Percentiles rank a stretch among this genome's conserved stretches.
Evolutionary conservation across 2,797 vertebrate species (phyloP).

Genomic region (Catostomus latipinnis): DNA sequence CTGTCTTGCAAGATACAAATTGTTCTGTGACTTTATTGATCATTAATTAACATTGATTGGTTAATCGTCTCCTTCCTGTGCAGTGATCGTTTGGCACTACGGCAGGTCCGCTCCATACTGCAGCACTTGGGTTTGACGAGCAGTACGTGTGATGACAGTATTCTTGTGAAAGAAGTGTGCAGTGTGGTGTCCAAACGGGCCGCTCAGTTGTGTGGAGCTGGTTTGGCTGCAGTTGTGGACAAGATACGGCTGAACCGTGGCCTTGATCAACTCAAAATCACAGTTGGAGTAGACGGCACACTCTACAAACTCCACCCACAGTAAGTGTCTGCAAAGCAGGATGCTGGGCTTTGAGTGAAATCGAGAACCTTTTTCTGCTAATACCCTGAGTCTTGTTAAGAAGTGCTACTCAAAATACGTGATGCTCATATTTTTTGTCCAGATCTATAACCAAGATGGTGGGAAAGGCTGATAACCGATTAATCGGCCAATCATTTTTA

Average conservation of each 20-base stretch:
- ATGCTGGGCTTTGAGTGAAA: background rate
- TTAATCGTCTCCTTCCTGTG: no score
- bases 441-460: no score
- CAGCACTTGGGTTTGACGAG: constrained; percentile 91
- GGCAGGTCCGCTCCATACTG: constrained; percentile 93
- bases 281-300: constrained; percentile 93
- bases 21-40: background rate
- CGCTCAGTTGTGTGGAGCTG: constrained; percentile 92
- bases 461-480: no score
- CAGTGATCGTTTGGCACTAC: constrained; percentile 93
- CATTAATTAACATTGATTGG: background rate
- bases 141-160: constrained; percentile 94
- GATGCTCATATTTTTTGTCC: no score
- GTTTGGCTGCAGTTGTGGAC: constrained; percentile 93
- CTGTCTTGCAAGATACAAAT: background rate
- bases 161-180: constrained; percentile 97
- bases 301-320: constrained; percentile 97
- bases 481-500: no score
- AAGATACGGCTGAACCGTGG: constrained; percentile 91
- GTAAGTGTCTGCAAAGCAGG: constrained; percentile 75
- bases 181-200: constrained; percentile 86
- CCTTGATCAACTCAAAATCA: constrained; percentile 85
- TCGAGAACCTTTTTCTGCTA: no score
- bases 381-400: no score
- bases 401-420: no score